A percentile compares a stretch with the other conserved stretches of the same genome.
phyloP scores from a whole-genome alignment of 2,888 invertebrate genomes.

The Dioctria rufipes region DNA sequence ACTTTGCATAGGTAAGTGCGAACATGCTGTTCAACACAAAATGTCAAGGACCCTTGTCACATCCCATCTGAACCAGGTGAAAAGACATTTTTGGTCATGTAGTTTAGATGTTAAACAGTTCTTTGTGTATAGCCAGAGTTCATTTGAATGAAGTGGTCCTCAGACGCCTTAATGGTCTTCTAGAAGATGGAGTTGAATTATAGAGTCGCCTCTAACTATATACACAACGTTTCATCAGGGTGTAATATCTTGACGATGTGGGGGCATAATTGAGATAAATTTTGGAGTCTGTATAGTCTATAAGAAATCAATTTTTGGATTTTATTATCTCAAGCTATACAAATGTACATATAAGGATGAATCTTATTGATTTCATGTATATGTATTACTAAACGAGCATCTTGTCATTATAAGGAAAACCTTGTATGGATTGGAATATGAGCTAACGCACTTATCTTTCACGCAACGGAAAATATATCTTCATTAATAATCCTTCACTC shows the following conservation, averaged over 20 bases:
- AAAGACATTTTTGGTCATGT: conserved; percentile 52
- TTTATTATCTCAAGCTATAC: conserved; percentile 10
- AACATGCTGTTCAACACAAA: conserved; percentile 52
- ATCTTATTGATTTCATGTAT: not conserved
- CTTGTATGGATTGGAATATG: not conserved
- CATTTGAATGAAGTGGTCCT: conserved; percentile 49
- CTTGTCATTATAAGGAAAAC: not conserved
- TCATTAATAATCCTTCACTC: conserved; percentile 49
- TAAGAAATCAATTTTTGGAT: conserved; percentile 47
- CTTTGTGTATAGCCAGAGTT: conserved; percentile 37
- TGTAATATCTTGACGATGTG: conserved; percentile 2
- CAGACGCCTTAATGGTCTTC: conserved; percentile 46
- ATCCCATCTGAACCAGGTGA: conserved; percentile 51
- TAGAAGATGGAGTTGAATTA: conserved; percentile 28
- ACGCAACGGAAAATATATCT: conserved; percentile 3
- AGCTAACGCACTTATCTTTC: conserved; percentile 10
- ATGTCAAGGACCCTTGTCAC: conserved; percentile 52
- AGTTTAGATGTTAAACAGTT: conserved; percentile 51
- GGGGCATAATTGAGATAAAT: conserved; percentile 49
- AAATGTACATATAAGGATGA: too few relatives aligned
- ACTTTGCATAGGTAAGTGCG: conserved; percentile 51
- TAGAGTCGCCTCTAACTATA: too few relatives aligned
- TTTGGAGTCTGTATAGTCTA: not conserved
- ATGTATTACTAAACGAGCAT: not conserved
- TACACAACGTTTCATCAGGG: not conserved